Base-by-base conservation (phyloP, 2,797 vertebrate genomes). In the Cygnus olor region DNA sequence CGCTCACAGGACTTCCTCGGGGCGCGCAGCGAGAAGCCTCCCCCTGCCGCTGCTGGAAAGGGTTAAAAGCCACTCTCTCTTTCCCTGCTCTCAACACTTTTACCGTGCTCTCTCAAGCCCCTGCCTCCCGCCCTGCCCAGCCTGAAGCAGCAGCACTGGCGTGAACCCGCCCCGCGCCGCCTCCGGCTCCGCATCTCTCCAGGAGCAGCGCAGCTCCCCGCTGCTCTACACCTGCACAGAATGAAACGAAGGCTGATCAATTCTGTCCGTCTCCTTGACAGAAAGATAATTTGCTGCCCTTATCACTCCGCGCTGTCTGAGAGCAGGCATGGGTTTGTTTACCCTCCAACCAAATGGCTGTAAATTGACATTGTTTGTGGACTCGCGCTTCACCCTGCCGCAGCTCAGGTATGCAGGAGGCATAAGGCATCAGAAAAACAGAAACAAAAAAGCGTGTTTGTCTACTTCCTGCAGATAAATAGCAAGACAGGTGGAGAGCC, bases 271-370 rank as follows among this genome's bases (percentile, higher is more conserved):
- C 80, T 56, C 0, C 0, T 69, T 73, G 88, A 92, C 92, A 89
- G 88, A 85, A 93, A 90, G 90, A 82, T 85, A 82, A 93, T 88
- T 80, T 80, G 71, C 90, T 95, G 86, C 74, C 88, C 90, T 90
- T 93, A 92, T 93, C 95, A 58, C 84, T 90, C 86, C 2, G 2
- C 22, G 69, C 78, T 73, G 84, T 60, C 86, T 96, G 51, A 79
- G 79, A 61, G 74, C 0, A 1, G 71, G 91, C 83, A 76, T 10
- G 11, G 78, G 88, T 82, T 93, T 87, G 60, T 61, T 87, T 87
- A 61, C 92, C 71, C 93, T 92, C 86, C 57, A 80, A 80, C 53
- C 56, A 95, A 94, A 91, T 30, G 47, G 36, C 85, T 96, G 94
- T 51, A 93, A 84, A 94, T 56, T 53, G 78, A 86, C 1, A 3